phyloP scores from a whole-genome alignment of 2,888 invertebrate species.

The Kryphioiulus occultus region DNA sequence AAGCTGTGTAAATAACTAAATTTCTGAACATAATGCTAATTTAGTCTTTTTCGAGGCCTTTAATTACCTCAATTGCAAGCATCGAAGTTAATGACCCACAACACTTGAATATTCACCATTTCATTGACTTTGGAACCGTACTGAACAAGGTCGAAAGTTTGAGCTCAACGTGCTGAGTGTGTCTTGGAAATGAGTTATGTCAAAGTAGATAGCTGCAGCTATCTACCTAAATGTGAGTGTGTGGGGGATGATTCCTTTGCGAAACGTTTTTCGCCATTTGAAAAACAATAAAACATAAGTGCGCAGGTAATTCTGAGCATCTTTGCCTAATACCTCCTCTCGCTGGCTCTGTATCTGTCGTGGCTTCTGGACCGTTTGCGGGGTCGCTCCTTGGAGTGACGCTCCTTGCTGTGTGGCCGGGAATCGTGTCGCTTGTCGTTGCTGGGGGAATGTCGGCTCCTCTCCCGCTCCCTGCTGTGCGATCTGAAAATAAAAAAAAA shows the following conservation, averaged over 20 bases:
- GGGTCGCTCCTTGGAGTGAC: not conserved
- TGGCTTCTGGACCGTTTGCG: constrained; percentile 10
- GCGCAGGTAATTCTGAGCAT: not conserved
- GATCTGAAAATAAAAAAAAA: not conserved
- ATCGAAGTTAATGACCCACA: too few relatives aligned
- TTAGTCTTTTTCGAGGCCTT: too few relatives aligned
- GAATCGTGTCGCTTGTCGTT: constrained; percentile 1
- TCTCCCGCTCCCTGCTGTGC: constrained; percentile 30
- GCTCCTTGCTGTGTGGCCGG: constrained; percentile 34
- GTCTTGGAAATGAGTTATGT: not conserved
- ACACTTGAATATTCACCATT: too few relatives aligned
- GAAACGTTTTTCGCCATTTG: not conserved
- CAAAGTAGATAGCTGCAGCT: not conserved
- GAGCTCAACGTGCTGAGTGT: not conserved
- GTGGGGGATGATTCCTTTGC: not conserved
- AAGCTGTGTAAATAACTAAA: too few relatives aligned
- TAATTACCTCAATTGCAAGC: too few relatives aligned
- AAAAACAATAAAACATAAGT: not conserved
- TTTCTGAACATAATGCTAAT: too few relatives aligned
- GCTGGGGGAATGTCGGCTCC: not conserved
- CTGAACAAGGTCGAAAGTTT: not conserved
- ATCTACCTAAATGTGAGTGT: not conserved
- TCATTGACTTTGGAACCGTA: too few relatives aligned
- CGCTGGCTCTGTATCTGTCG: not conserved
- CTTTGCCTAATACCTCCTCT: not conserved